These are phyloP conservation scores for Trissolcus japonicus DNA, from an alignment of 2,888 invertebrate species.

Conservation along the genomic window DNA sequence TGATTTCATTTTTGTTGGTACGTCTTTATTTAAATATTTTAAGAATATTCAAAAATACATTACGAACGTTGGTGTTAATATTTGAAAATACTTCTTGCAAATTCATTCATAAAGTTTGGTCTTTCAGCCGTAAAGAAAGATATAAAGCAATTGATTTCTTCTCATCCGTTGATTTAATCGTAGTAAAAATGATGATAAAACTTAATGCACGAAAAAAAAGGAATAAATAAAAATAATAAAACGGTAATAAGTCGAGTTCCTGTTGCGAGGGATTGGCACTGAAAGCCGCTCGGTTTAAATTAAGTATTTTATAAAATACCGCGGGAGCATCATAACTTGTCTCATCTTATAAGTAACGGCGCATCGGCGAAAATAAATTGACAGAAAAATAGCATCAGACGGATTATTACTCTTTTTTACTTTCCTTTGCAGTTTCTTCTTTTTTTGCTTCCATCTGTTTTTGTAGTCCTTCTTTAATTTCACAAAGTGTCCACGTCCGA, in stretches of 20 bases:
- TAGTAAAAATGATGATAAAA: too few species aligned
- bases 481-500: not conserved
- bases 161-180: not conserved
- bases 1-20: too few species aligned
- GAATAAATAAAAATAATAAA: too few species aligned
- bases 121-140: too few species aligned
- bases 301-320: conserved; percentile 46
- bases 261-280: conserved; percentile 39
- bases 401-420: conserved; percentile 15
- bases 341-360: conserved; percentile 36
- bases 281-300: conserved; percentile 43
- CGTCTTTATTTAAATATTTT: too few species aligned
- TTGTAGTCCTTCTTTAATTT: conserved; percentile 18
- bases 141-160: not conserved
- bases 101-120: too few species aligned
- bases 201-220: too few species aligned
- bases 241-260: conserved; percentile 44
- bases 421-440: conserved; percentile 1
- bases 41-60: too few species aligned
- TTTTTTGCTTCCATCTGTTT: not conserved
- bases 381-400: conserved; percentile 32
- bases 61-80: too few species aligned
- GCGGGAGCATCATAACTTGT: conserved; percentile 35
- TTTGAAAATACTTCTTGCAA: too few species aligned
- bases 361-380: conserved; percentile 41